A percentile compares a stretch with the other conserved stretches of the same genome.
These are phyloP conservation scores for Rhaphigaster nebulosa DNA, from an alignment of 2,888 invertebrate genomes.

Conservation along the genomic window DNA sequence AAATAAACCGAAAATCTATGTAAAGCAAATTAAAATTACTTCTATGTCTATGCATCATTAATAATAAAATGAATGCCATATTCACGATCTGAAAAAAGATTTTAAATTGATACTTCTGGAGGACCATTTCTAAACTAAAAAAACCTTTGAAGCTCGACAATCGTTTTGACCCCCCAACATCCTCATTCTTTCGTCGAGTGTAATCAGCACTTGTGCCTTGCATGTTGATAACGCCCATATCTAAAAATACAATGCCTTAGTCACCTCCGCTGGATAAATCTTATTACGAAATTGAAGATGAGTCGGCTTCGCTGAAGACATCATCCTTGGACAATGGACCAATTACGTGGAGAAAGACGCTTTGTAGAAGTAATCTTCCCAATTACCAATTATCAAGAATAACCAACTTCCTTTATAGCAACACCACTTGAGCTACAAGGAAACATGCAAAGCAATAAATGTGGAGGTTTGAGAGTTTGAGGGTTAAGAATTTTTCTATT, in stretches of 20 bases:
- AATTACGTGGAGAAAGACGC: background rate
- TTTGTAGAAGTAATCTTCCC: constrained; percentile 39
- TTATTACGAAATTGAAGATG: constrained; percentile 41
- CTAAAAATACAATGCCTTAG: constrained; percentile 1
- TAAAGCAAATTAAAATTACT: no score
- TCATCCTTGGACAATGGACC: constrained; percentile 32
- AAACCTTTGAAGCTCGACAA: background rate
- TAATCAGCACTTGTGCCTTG: background rate
- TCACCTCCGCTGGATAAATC: constrained; percentile 29
- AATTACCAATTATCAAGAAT: constrained; percentile 7
- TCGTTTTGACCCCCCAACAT: background rate
- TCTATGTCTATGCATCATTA: no score
- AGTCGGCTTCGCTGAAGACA: constrained; percentile 26
- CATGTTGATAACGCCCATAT: background rate
- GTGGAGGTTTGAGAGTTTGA: background rate
- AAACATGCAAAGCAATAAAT: constrained; percentile 20
- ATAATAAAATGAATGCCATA: no score
- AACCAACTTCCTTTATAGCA: background rate
- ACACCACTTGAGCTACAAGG: background rate
- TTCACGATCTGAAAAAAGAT: no score
- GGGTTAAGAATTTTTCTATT: no score
- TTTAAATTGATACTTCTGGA: background rate
- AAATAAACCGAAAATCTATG: no score
- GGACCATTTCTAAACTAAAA: background rate
- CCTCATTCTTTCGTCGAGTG: background rate